Evolutionary conservation across 1,140 invertebrate species (phyloP), one percentile per base, ranked within the genome.

Genomic region (Campoletis sonorensis): DNA sequence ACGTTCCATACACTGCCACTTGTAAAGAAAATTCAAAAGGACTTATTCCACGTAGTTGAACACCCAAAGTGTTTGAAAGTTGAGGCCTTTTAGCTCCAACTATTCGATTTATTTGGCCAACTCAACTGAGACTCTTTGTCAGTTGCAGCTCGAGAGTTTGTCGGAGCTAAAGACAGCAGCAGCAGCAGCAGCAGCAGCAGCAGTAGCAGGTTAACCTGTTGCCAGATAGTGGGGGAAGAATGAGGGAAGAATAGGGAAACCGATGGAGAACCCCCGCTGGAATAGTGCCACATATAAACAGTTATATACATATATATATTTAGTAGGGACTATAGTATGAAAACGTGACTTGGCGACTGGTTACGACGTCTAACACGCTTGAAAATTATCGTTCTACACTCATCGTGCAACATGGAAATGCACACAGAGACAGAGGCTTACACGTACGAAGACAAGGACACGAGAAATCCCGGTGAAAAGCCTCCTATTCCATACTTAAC

Each of bases 311-410:
- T 33, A 16, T 30, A n/a, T 33, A 18, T 27, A 21, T 33, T 18
- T 33, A 18, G 67, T 54, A 18, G 54, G 37, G 51, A 3, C 51
- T 5, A 26, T 64, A 61, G 26, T 30, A 77, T 54, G 73, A 27
- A 77, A 77, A 77, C 73, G 73, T 77, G 73, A 77, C 73, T 77
- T 64, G 73, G 51, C 73, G 73, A 77, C 73, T 77, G 73, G 73
- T 77, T 77, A 58, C 73, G 73, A 77, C 73, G 73, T 77, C 33
- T n/a, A 70, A 70, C 67, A 77, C 73, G 54, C 73, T 77, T 40
- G n/a, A 30, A 33, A 77, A 77, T 77, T 77, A 77, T 77, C 73
- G 73, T 61, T 64, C 51, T 40, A 21, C 51, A 70, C 67, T 54
- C 27, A 15, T 58, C 51, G 73, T 30, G 72, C 2, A 10, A 64